These are phyloP conservation scores for Bambusicola thoracicus DNA, from an alignment of 2,113 vertebrate genomes.

Conservation along the genomic window DNA sequence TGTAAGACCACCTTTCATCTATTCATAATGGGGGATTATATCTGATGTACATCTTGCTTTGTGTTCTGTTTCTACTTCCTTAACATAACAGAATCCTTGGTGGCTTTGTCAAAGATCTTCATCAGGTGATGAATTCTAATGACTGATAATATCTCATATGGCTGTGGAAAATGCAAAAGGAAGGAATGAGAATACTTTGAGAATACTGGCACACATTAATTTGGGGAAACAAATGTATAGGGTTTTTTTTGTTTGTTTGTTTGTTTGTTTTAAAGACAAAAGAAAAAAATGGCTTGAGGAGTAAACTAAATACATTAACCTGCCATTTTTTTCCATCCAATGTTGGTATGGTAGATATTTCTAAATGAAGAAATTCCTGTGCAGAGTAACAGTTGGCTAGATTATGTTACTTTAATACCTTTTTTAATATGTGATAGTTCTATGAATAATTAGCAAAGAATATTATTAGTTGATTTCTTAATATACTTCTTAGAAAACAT, in stretches of 20 bases:
- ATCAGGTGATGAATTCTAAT: neutral
- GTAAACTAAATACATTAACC: neutral
- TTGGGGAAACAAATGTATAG: neutral
- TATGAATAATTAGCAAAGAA: neutral
- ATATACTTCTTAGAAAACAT: neutral
- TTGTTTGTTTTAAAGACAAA: neutral
- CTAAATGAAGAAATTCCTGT: neutral
- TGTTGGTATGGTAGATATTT: neutral
- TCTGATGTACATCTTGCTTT: neutral
- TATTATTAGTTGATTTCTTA: slow-evolving; percentile 15
- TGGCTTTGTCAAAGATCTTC: neutral
- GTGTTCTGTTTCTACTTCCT: neutral
- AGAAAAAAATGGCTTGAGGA: neutral
- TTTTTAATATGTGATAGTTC: neutral
- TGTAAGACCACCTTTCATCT: neutral
- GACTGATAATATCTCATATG: neutral
- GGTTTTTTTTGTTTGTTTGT: neutral
- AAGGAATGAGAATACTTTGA: neutral
- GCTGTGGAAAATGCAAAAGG: neutral
- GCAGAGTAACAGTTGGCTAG: neutral
- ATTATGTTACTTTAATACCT: neutral
- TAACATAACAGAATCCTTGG: neutral
- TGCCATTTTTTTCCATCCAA: neutral
- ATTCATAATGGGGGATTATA: neutral
- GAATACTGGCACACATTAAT: accelerated